Percentiles rank a stretch among this genome's conserved stretches.
Conservation (phyloP, 2,888 invertebrate species). For the Epistrophella euchroma region DNA sequence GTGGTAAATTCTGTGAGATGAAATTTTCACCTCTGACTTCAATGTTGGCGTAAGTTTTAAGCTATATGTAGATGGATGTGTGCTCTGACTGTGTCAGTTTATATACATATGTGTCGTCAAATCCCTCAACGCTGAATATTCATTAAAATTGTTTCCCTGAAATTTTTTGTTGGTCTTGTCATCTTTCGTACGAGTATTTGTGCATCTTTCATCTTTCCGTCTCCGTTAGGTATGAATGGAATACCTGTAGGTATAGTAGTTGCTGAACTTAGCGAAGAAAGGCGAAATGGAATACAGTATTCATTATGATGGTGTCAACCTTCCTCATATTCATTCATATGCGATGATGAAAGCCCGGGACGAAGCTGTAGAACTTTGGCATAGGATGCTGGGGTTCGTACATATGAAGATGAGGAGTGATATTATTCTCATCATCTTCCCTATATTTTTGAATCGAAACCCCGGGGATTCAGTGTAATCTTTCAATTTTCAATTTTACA, state of each 20-base stretch:
- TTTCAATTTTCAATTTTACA: slow-evolving; percentile 72
- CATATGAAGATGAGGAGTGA: not conserved
- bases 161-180: slow-evolving; percentile 23
- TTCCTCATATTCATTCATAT: slow-evolving; percentile 31
- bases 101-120: slow-evolving; percentile 3
- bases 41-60: slow-evolving; percentile 9
- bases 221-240: slow-evolving; percentile 24
- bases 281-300: slow-evolving; percentile 18
- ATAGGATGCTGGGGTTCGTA: not conserved
- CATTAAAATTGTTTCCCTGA: slow-evolving; percentile 65
- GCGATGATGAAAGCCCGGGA: slow-evolving; percentile 1
- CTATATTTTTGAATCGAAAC: not conserved
- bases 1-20: slow-evolving; percentile 33
- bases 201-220: not conserved
- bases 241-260: slow-evolving; percentile 18
- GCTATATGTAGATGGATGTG: not conserved
- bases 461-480: slow-evolving; percentile 67
- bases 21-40: slow-evolving; percentile 49
- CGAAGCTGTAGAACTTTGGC: not conserved
- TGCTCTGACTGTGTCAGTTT: not conserved
- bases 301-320: slow-evolving; percentile 46
- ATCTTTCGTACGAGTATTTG: slow-evolving; percentile 12
- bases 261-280: slow-evolving; percentile 38
- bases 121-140: slow-evolving; percentile 51
- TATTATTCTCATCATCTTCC: not conserved